Evolutionary conservation across 2,888 invertebrate genomes (phyloP).

Genomic region (Oscheius sp.): DNA sequence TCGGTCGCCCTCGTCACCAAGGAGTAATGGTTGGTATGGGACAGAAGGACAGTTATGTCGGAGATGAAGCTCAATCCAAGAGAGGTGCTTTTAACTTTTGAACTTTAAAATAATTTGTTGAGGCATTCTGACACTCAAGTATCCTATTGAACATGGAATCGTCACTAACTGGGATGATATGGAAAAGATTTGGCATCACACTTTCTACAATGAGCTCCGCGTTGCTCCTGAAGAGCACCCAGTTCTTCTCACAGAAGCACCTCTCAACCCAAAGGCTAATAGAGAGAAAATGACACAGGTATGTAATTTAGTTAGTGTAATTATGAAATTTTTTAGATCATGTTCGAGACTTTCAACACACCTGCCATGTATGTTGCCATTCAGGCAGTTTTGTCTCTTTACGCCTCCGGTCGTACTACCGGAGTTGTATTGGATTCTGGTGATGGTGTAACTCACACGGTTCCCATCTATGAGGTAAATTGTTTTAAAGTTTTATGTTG

Average conservation of each 20-base stretch:
- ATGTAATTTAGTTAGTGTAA: not conserved
- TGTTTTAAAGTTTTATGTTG: not conserved
- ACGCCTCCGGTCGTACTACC: slow-evolving; percentile 78
- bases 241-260: slow-evolving; percentile 89
- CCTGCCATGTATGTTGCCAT: slow-evolving; percentile 80
- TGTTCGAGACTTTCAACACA: slow-evolving; percentile 81
- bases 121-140: slow-evolving; percentile 89
- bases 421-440: slow-evolving; percentile 83
- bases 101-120: not conserved
- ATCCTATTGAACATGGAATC: slow-evolving; percentile 95
- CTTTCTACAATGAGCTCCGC: slow-evolving; percentile 96
- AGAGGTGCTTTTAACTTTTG: slow-evolving; percentile 70
- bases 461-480: slow-evolving; percentile 82
- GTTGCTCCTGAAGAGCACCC: slow-evolving; percentile 95
- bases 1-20: slow-evolving; percentile 78
- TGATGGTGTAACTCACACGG: slow-evolving; percentile 85
- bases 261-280: slow-evolving; percentile 92
- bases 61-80: slow-evolving; percentile 75
- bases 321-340: not conserved
- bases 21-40: slow-evolving; percentile 74
- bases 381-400: slow-evolving; percentile 89
- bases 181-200: slow-evolving; percentile 99
- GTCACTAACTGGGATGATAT: slow-evolving; percentile 98
- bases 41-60: slow-evolving; percentile 73
- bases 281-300: slow-evolving; percentile 88